Percentiles rank a stretch among this genome's conserved stretches.
phyloP scores from a whole-genome alignment of 2,113 vertebrate genomes.

The Phyllopteryx taeniolatus region DNA sequence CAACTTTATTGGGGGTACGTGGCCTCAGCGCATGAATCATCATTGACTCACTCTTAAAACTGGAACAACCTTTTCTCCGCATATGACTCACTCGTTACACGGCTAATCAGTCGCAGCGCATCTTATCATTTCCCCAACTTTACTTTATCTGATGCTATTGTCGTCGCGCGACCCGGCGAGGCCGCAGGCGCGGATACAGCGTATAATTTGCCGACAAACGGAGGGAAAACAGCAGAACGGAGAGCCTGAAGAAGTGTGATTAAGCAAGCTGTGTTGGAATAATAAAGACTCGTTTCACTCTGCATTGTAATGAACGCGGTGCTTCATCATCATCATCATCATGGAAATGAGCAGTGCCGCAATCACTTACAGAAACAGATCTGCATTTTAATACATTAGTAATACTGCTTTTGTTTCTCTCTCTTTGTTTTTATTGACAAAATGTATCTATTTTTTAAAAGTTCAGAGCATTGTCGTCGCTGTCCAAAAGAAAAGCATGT shows the following conservation, averaged over 20 bases:
- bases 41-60: conserved; percentile 34
- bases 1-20: conserved; percentile 5
- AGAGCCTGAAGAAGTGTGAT: conserved; percentile 6
- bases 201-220: not conserved
- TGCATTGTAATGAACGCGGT: conserved; percentile 17
- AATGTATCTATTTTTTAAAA: not conserved
- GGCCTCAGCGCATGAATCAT: conserved; percentile 25
- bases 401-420: conserved; percentile 7
- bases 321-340: conserved; percentile 4
- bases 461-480: not conserved
- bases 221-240: not conserved
- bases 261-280: conserved; percentile 11
- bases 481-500: conserved; percentile 14
- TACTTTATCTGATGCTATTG: not conserved
- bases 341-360: conserved; percentile 8
- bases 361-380: not conserved
- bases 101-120: conserved; percentile 12
- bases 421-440: not conserved
- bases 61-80: conserved; percentile 26
- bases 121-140: conserved; percentile 3
- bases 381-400: conserved; percentile 10
- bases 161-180: not conserved
- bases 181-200: not conserved
- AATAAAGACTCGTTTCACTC: conserved; percentile 7
- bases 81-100: conserved; percentile 32